Evolutionary conservation across 2,888 invertebrate genomes (phyloP).

Genomic region (Phengaris arion): DNA sequence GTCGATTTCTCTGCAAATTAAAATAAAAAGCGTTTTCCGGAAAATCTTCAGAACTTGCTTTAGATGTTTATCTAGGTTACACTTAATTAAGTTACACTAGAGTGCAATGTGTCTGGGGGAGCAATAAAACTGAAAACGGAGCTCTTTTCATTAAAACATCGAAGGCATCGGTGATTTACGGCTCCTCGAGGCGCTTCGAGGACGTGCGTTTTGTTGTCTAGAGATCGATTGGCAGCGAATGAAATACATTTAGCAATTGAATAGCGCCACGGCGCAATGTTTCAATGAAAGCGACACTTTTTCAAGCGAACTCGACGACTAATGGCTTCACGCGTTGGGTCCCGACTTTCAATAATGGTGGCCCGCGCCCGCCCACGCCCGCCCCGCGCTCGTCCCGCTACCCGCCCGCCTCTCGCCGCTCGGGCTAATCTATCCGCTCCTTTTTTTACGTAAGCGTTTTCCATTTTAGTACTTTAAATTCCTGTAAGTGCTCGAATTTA

Average conservation of each 20-base stretch:
- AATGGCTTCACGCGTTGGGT: constrained; percentile 71
- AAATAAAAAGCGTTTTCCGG: background rate
- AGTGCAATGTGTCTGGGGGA: constrained; percentile 26
- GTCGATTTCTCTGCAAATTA: background rate
- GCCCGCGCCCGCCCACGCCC: constrained; percentile 40
- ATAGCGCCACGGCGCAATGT: constrained; percentile 68
- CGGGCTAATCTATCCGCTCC: constrained; percentile 57
- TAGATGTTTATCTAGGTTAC: constrained; percentile 9
- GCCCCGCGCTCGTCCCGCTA: constrained; percentile 33
- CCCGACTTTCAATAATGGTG: constrained; percentile 71
- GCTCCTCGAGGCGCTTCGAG: constrained; percentile 70
- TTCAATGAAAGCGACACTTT: constrained; percentile 73
- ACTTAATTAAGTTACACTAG: constrained; percentile 25
- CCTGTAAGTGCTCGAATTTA: constrained; percentile 28
- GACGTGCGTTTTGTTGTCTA: constrained; percentile 70
- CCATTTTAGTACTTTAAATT: constrained; percentile 30
- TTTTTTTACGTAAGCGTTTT: constrained; percentile 39
- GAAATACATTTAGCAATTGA: constrained; percentile 76
- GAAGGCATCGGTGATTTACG: constrained; percentile 70
- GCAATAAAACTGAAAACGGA: constrained; percentile 60
- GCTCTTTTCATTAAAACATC: constrained; percentile 72
- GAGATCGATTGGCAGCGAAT: constrained; percentile 74
- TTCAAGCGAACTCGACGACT: constrained; percentile 66
- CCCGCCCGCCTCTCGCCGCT: constrained; percentile 42
- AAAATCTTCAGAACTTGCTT: background rate